Base-by-base conservation (phyloP, 2,888 invertebrate species). In the Drosophila mimetica region DNA sequence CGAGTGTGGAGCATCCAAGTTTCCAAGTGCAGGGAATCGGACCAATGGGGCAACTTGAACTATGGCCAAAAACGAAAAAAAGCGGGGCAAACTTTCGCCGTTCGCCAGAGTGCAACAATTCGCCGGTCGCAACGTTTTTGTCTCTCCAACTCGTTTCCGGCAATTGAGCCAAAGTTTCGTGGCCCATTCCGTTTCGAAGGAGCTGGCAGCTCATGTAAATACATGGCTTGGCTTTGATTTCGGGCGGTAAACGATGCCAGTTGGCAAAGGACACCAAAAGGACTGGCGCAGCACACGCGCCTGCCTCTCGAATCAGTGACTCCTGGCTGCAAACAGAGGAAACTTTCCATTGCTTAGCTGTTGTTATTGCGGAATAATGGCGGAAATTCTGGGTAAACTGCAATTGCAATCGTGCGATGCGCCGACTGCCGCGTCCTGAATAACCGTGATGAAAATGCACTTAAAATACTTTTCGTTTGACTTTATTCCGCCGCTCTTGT, bases 391-490 rank as follows among this genome's bases (percentile, higher is more conserved):
- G 65, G 71, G 74, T 50, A 42, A 59, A 85, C 78, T 75, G 78
- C 76, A 76, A 78, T 79, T 74, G 85, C 64, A 79, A 84, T 73
- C 71, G 75, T 58, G 69, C 63, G 53, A 63, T 66, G 63, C 63
- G 47, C 59, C 47, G 69, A 44, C 67, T 70, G 70, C 48, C 67
- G 71, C 73, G 74, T 72, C 67, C 86, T 78, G 78, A 78, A 85
- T 79, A 83, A 74, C 79, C 75, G 79, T 87, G 79, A 86, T 86
- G 84, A 81, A 86, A 86, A 87, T 87, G 84, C 83, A 81, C 86
- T 87, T 84, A 76, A 86, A 86, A 86, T 87, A 84, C 84, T 87
- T 87, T 79, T 76, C 71, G 74, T 78, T 85, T 76, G 60, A 81
- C 72, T 84, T 84, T 65, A 79, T 75, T 77, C 70, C 71, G 53